Base-by-base conservation (phyloP, 2,797 vertebrate genomes). In the Pangasius djambal region DNA sequence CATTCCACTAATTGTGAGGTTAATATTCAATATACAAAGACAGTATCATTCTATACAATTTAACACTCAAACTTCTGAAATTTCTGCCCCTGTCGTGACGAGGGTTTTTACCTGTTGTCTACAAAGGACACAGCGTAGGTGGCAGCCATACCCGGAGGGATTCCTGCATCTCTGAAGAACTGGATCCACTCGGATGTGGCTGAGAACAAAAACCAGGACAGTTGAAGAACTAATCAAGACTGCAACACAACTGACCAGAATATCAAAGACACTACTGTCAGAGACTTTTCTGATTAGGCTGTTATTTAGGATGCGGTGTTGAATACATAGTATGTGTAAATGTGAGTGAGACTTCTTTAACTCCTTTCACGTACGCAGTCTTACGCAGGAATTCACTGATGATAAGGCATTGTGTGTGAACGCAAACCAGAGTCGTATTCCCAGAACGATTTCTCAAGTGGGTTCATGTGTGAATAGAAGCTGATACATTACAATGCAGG, bases 141-240 rank as follows among this genome's bases (percentile, higher is more conserved):
- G 79, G 98, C 97, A 4, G 98, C 97, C 0, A 98, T 97, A 44
- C 98, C 97, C 0, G 98, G 96, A 1, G 98, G 98, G 90, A 99
- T 99, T 78, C 98, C 98, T 0, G 98, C 98, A 92, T 98, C 98
- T 92, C 97, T 97, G 92, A 99, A 99, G 93, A 99, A 99, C 94
- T 97, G 97, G 92, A 99, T 98, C 98, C 98, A 99, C 91, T 99
- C 98, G 0, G 98, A 98, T 0, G 98, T 98, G 89, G 97, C 98
- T 99, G 88, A 81, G 34, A 79, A 59, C 1, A 69, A 67, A 88
- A 25, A 48, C 4, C 8, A 25, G 44, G 7, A 48, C 4, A 37
- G 37, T 59, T 83, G n/a, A 48, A 50, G 67, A 44, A 31, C 16
- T 48, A 48, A 52, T 37, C 9, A 28, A 28, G 12, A n/a, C 25